Evolutionary conservation across 2,888 invertebrate species (phyloP), one percentile per base, ranked within the genome.

Genomic region (Melieria picta): DNA sequence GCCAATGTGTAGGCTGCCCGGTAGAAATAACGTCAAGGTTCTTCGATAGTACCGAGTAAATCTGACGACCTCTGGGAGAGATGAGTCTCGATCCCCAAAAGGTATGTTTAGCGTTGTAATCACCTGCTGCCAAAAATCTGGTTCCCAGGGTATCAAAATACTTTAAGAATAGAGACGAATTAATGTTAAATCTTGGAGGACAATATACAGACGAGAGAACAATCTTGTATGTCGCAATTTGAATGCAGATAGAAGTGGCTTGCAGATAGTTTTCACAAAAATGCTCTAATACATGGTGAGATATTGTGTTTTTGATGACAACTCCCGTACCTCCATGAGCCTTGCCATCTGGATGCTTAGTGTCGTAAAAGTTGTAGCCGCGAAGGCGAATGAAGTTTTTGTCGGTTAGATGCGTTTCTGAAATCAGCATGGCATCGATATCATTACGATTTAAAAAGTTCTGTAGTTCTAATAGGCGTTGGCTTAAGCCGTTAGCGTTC

Each of bases 341-440:
- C 46, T 57, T 66, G 13, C 46, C 58, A 16, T 57, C 57, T 11
- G 57, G 66, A 46, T 66, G 58, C 3, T 66, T 66, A 16, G 66
- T 56, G 42, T 57, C 43, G 13, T 56, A 66, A n/a, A 56, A 57
- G 6, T n/a, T 47, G 52, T 57, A 66, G 10, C 47, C 47, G 11
- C 4, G 4, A 11, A 66, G 16, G 30, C 10, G 13, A 13, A 48
- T 11, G 47, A 9, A 66, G 30, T 30, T 66, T 66, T 66, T 57
- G 5, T 58, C n/a, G 16, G 57, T 58, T 61, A 55, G 46, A 43
- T 68, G 62, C 5, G 68, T 68, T 42, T 68, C 68, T 9, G 68
- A 68, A 3, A 68, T 43, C 9, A 61, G 52, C 68, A 68, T 68
- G 7, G 61, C 56, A 45, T 68, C 61, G 5, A 68, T 50, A 13